Conservation (phyloP, 2,113 vertebrate species). For the Dissostichus mawsoni region DNA sequence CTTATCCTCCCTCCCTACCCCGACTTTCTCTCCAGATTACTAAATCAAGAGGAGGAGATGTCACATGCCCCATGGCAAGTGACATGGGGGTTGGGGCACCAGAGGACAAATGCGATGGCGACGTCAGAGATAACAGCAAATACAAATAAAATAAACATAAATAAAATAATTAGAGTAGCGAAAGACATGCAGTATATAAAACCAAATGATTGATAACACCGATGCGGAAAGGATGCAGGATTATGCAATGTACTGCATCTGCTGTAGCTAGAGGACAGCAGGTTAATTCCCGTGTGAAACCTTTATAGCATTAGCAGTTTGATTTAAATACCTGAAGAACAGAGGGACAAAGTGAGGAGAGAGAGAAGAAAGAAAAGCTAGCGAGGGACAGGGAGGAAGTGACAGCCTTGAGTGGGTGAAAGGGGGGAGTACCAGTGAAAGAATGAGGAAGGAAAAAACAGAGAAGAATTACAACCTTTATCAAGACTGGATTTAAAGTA, state of each 20-base stretch:
- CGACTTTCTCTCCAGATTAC: slow-evolving; percentile 47
- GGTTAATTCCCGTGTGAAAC: slow-evolving; percentile 69
- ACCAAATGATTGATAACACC: not conserved
- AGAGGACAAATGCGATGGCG: not conserved
- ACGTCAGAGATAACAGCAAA: slow-evolving; percentile 13
- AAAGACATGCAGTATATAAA: not conserved
- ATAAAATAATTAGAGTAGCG: not conserved
- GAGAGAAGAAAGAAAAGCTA: slow-evolving; percentile 37
- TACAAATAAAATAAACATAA: slow-evolving; percentile 17
- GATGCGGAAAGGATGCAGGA: slow-evolving; percentile 30
- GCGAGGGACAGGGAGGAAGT: slow-evolving; percentile 61
- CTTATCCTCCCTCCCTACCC: slow-evolving; percentile 5
- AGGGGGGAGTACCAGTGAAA: slow-evolving; percentile 51
- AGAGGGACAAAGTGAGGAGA: slow-evolving; percentile 22
- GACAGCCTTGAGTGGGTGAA: slow-evolving; percentile 42
- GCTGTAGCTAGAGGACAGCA: slow-evolving; percentile 51
- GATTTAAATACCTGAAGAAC: slow-evolving; percentile 69
- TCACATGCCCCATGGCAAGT: not conserved
- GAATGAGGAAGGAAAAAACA: slow-evolving; percentile 68
- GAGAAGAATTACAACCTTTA: slow-evolving; percentile 35
- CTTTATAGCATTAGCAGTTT: slow-evolving; percentile 72
- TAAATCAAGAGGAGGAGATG: slow-evolving; percentile 45
- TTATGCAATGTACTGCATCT: slow-evolving; percentile 50
- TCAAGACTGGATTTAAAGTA: not conserved
- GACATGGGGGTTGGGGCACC: slow-evolving; percentile 27